Conservation (phyloP, 2,113 vertebrate genomes). For the Spea bombifrons region DNA sequence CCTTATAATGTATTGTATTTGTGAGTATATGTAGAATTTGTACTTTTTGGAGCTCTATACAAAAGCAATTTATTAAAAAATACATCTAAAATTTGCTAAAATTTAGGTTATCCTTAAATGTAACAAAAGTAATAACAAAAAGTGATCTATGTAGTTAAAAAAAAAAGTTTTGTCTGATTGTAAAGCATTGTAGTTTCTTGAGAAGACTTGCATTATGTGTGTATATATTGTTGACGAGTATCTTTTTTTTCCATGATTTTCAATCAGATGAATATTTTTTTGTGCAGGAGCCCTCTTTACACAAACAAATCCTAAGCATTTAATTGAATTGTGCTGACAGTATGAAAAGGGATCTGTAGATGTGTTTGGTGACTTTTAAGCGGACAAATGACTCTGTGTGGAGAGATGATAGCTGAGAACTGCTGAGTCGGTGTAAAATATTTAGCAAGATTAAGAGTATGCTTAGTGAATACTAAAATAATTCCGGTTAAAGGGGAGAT, state of each 20-base stretch:
- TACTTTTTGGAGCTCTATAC: no score
- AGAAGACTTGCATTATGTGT: no score
- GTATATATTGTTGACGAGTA: neutral
- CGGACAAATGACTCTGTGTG: conserved; percentile 42
- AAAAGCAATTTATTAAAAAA: no score
- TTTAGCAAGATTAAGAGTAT: conserved; percentile 21
- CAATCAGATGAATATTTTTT: conserved; percentile 4
- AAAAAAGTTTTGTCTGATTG: no score
- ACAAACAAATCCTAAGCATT: conserved; percentile 25
- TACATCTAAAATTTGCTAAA: no score
- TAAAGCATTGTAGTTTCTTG: no score
- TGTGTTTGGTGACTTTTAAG: conserved; percentile 24
- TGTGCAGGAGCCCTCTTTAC: conserved; percentile 3
- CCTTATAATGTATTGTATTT: no score
- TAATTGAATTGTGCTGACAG: conserved; percentile 37
- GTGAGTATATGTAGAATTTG: no score
- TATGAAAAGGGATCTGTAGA: conserved; percentile 41
- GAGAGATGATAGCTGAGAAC: conserved; percentile 40
- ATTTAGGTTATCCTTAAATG: no score
- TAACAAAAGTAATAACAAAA: no score
- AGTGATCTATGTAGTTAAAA: no score
- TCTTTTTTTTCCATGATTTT: neutral
- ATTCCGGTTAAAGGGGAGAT: neutral
- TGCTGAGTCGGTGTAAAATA: conserved; percentile 19
- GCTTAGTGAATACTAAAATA: conserved; percentile 4